Percentiles rank a stretch among this genome's conserved stretches.
Evolutionary conservation across 2,113 vertebrate genomes (phyloP).

Genomic region (Eptesicus fuscus): DNA sequence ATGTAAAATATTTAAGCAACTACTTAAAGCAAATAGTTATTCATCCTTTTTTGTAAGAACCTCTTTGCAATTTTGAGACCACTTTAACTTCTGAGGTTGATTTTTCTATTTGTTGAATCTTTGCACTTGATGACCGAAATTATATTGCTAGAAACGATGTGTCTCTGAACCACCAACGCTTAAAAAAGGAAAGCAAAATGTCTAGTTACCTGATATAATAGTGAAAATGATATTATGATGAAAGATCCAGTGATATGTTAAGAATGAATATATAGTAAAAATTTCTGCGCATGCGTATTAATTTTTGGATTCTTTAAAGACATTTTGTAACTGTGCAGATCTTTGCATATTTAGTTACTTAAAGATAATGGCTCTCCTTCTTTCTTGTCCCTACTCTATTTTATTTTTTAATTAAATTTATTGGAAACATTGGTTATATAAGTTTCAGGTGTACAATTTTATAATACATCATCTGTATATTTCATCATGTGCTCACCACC

Average conservation of each 20-base stretch:
- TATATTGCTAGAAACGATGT: neutral
- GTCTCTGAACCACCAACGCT: neutral
- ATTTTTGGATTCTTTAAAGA: neutral
- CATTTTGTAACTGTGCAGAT: neutral
- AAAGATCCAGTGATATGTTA: neutral
- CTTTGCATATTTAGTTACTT: neutral
- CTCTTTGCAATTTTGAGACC: neutral
- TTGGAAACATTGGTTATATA: neutral
- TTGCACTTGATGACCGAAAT: neutral
- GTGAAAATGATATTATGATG: neutral
- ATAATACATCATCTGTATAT: neutral
- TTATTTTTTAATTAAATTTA: neutral
- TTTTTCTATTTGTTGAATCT: slow-evolving; percentile 1
- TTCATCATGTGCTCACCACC: neutral
- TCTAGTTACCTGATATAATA: neutral
- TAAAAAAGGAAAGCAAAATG: neutral
- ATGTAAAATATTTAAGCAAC: neutral
- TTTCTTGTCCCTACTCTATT: neutral
- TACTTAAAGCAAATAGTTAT: neutral
- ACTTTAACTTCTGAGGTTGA: neutral
- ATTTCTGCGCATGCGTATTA: neutral
- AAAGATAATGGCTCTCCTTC: neutral
- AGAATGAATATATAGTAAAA: neutral
- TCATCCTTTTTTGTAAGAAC: neutral
- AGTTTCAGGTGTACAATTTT: too few species aligned